These are phyloP conservation scores for Rhincodon typus DNA, from an alignment of 2,797 vertebrate genomes.

Conservation along the genomic window DNA sequence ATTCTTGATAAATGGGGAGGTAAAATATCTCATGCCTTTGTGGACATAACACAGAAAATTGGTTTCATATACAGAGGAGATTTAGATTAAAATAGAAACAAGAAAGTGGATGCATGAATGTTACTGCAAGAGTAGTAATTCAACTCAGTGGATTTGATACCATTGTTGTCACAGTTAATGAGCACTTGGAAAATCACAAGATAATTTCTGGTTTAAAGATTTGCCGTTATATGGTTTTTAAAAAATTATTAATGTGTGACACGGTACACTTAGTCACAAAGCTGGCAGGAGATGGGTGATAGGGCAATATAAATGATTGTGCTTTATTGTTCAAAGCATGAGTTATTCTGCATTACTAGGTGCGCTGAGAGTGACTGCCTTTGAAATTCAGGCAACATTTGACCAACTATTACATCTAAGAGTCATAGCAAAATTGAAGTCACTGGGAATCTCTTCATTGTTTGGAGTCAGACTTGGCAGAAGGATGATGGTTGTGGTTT, in stretches of 20 bases:
- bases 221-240: neutral
- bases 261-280: too few relatives aligned
- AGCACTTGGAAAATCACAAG: neutral
- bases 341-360: neutral
- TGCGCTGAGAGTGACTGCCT: neutral
- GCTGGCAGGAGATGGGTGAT: neutral
- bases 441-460: too few relatives aligned
- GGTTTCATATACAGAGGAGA: too few relatives aligned
- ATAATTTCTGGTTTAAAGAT: neutral
- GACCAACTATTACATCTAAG: too few relatives aligned
- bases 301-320: neutral
- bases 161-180: neutral
- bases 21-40: too few relatives aligned
- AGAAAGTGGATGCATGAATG: neutral
- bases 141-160: neutral
- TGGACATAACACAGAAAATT: too few relatives aligned
- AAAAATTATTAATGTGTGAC: neutral
- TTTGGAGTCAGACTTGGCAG: too few relatives aligned
- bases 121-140: neutral
- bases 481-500: too few relatives aligned
- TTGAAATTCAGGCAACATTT: too few relatives aligned
- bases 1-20: too few relatives aligned
- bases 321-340: neutral
- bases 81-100: neutral
- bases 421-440: too few relatives aligned